Percentiles rank a stretch among this genome's conserved stretches.
Conservation (phyloP, 2,888 invertebrate species). For the Ischnura elegans region DNA sequence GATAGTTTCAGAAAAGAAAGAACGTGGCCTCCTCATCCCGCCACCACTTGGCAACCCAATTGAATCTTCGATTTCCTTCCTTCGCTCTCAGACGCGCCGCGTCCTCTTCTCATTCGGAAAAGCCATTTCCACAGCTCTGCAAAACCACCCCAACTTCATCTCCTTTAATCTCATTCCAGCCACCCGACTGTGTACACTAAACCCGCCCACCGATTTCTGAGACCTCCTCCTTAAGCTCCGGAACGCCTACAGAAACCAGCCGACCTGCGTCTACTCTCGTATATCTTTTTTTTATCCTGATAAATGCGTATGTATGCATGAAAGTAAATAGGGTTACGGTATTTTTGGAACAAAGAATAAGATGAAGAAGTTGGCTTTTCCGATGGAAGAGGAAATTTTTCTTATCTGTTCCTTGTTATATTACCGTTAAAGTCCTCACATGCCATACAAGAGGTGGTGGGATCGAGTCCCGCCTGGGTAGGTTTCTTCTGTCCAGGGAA, state of each 20-base stretch:
- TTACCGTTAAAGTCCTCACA: too few species aligned
- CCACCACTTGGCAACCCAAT: slow-evolving; percentile 30
- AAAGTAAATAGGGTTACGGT: not conserved
- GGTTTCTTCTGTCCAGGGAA: too few species aligned
- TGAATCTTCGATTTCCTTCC: slow-evolving; percentile 31
- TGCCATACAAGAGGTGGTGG: too few species aligned
- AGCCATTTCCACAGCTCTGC: slow-evolving; percentile 6
- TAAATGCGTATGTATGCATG: not conserved
- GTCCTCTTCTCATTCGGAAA: slow-evolving; percentile 19
- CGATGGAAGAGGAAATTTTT: too few species aligned
- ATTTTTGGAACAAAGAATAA: too few species aligned
- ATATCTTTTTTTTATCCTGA: not conserved
- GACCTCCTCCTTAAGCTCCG: not conserved
- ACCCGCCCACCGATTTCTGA: slow-evolving; percentile 21
- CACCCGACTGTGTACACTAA: not conserved
- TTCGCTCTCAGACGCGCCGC: not conserved
- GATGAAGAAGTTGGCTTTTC: too few species aligned
- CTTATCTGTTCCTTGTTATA: too few species aligned
- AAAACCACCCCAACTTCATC: not conserved
- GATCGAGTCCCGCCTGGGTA: too few species aligned
- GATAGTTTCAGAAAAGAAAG: not conserved
- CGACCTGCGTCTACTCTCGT: not conserved
- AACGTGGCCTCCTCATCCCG: not conserved
- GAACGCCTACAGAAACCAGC: slow-evolving; percentile 16
- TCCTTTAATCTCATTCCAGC: not conserved